Evolutionary conservation across 2,113 vertebrate species (phyloP), one percentile per base, ranked within the genome.

Genomic region (Etheostoma cragini): DNA sequence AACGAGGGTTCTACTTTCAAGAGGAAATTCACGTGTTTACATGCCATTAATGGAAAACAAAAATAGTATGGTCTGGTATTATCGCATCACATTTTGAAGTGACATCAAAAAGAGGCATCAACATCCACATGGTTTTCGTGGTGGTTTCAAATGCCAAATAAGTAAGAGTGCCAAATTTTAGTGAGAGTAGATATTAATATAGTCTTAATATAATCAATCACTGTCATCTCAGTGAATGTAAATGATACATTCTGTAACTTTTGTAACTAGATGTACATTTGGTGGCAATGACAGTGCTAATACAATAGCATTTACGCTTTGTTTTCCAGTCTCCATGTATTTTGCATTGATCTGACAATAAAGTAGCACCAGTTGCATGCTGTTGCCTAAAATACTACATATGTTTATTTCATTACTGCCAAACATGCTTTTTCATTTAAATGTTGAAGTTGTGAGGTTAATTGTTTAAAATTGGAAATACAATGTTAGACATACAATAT

Each of bases 181-280:
- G 89, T 94, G 87, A 92, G 91, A 88, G 89, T 94, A 93, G 87
- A 91, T 88, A 91, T 90, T 85, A 94, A 89, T 92, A 93, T 93
- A 92, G 92, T 93, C 91, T 76, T 90, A 94, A 85, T 92, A 91
- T 94, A 93, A 93, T 90, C 87, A 86, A 71, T 93, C 90, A 92
- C 90, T 94, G 93, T 95, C 90, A 90, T 94, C 88, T 90, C 90
- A 95, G 92, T 94, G 93, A 95, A 95, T 94, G 94, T 95, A 95
- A 89, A 89, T 89, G 76, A 92, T 85, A 92, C 93, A 94, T 94
- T 94, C 93, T 93, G 89, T 94, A 90, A 86, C 78, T 93, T 93
- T 94, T 95, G 93, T 95, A 94, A 93, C 87, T 94, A 93, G 91
- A 71, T 95, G 94, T 95, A 94, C 92, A 94, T 93, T 95, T 84